Evolutionary conservation across 2,888 invertebrate species (phyloP), one percentile per base, ranked within the genome.

Genomic region (Phortica okadai): DNA sequence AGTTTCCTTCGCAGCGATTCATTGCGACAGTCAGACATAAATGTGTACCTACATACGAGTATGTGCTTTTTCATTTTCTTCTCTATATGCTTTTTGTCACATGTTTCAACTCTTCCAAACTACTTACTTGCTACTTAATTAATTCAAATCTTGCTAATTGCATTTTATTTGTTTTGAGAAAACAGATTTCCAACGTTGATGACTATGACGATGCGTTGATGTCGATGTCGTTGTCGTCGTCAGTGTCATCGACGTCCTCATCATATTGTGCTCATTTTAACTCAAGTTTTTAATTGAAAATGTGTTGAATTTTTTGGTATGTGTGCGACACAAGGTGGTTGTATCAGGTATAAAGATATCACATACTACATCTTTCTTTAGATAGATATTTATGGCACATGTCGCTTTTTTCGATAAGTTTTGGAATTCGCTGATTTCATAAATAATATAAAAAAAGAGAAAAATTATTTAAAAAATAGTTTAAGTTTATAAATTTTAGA

Each of bases 71-170:
- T 50, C 14, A 11, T 50, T 50, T 50, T 3, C 50, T 6, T 50
- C 50, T 11, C 10, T 50, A 14, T 50, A 11, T 50, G 50, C 50
- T 50, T 50, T 50, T 50, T 25, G 62, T 10, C 21, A 62, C 6
- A 3, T 21, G 64, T 58, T 45, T 75, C 74, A 69, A 79, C 83
- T 84, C 76, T 76, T 72, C 76, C 42, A 10, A 59, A 73, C 85
- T 87, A 80, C 72, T 74, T 82, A 80, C 72, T 74, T 82, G 80
- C 79, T 83, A 87, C 87, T 90, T 90, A 90, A 89, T 90, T 90
- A 90, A 91, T 91, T 91, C 90, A 91, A 90, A 90, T 90, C 89
- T 89, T 85, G 89, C 90, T 91, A 91, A 90, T 91, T 91, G 91
- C 90, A 90, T 90, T 90, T 91, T 91, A 90, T 91, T 90, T 91